These are phyloP conservation scores for Leguminivora glycinivorella DNA, from an alignment of 1,140 invertebrate species.

Conservation along the genomic window DNA sequence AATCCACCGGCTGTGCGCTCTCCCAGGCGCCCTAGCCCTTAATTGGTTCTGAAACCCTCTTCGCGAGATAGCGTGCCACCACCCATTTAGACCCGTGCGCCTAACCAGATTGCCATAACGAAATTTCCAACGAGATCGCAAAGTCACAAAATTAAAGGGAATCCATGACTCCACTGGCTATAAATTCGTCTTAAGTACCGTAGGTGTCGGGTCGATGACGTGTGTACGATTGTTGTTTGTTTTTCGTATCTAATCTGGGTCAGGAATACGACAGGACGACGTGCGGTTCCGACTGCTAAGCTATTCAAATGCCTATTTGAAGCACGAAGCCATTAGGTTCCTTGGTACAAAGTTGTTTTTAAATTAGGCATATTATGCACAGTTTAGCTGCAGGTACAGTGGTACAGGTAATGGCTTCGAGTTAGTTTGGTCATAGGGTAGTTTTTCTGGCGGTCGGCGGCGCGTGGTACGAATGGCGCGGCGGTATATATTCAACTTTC, in stretches of 20 bases:
- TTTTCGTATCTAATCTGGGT: slow-evolving; percentile 40
- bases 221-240: slow-evolving; percentile 39
- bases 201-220: slow-evolving; percentile 51
- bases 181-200: slow-evolving; percentile 57
- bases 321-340: not conserved
- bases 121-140: slow-evolving; percentile 64
- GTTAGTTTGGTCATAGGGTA: slow-evolving; percentile 67
- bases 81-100: slow-evolving; percentile 66
- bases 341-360: slow-evolving; percentile 42
- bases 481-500: slow-evolving; percentile 64
- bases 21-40: slow-evolving; percentile 75
- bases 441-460: slow-evolving; percentile 64
- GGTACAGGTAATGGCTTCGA: slow-evolving; percentile 45
- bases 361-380: slow-evolving; percentile 45
- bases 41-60: slow-evolving; percentile 77
- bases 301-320: not conserved
- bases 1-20: slow-evolving; percentile 68
- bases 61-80: slow-evolving; percentile 67
- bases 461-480: slow-evolving; percentile 64
- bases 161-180: slow-evolving; percentile 36
- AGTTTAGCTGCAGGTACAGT: slow-evolving; percentile 34
- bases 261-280: slow-evolving; percentile 35
- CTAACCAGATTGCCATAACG: slow-evolving; percentile 75
- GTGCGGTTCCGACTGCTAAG: not conserved
- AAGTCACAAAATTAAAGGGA: slow-evolving; percentile 51